Evolutionary conservation across 2,888 invertebrate genomes (phyloP).

Genomic region (Endomychus coccineus): DNA sequence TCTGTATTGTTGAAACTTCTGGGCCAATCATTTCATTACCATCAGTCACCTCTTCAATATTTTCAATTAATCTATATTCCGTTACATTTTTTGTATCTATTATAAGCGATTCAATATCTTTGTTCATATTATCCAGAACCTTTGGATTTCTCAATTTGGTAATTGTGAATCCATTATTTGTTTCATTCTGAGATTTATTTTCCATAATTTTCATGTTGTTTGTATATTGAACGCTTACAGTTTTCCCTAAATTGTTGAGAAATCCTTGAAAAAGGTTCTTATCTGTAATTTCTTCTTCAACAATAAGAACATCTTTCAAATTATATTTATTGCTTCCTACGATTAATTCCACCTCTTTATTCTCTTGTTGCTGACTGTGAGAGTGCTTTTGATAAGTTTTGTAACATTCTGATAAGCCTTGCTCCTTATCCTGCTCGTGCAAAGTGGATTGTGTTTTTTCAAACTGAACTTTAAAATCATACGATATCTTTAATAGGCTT

Average conservation of each 20-base stretch:
- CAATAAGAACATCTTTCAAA: slow-evolving; percentile 9
- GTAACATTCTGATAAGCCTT: neutral
- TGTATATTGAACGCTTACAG: slow-evolving; percentile 6
- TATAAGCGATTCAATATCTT: no score
- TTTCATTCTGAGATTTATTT: neutral
- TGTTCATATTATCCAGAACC: slow-evolving; percentile 7
- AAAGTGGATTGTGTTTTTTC: slow-evolving; percentile 7
- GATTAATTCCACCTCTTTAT: slow-evolving; percentile 9
- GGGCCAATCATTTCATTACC: slow-evolving; percentile 3
- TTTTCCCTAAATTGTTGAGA: slow-evolving; percentile 7
- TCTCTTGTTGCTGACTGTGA: neutral
- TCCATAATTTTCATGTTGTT: slow-evolving; percentile 2
- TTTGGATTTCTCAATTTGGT: slow-evolving; percentile 1
- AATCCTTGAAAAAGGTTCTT: no score
- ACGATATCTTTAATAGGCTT: slow-evolving; percentile 9
- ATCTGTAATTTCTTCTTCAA: slow-evolving; percentile 9
- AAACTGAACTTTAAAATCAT: slow-evolving; percentile 10
- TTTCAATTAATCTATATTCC: no score
- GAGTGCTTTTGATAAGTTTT: no score
- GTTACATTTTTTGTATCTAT: no score
- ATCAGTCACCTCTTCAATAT: slow-evolving; percentile 9
- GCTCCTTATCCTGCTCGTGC: neutral
- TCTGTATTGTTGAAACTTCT: no score
- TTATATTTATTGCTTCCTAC: slow-evolving; percentile 8
- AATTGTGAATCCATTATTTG: neutral